These are phyloP conservation scores for Clepsis dumicolana DNA, from an alignment of 2,888 invertebrate genomes.

Conservation along the genomic window DNA sequence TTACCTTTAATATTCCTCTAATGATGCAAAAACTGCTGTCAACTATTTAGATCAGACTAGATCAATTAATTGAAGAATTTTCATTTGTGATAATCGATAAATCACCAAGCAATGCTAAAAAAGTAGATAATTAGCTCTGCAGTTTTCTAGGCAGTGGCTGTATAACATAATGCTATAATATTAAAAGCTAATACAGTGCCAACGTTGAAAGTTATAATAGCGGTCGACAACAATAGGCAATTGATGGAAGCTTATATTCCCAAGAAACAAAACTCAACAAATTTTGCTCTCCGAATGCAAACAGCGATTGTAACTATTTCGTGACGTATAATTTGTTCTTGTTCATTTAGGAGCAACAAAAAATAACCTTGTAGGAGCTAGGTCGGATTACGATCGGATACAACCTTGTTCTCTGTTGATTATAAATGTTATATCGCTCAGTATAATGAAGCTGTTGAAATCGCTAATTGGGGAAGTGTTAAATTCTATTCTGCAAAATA, in stretches of 20 bases:
- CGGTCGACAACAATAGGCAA: background rate
- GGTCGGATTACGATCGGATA: constrained; percentile 39
- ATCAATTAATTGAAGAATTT: no score
- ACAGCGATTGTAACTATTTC: constrained; percentile 34
- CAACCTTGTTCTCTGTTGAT: constrained; percentile 35
- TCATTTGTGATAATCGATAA: no score
- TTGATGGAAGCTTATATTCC: constrained; percentile 23
- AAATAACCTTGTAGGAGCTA: constrained; percentile 60
- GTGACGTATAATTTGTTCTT: constrained; percentile 49
- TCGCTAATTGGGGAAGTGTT: constrained; percentile 42
- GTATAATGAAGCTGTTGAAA: constrained; percentile 36
- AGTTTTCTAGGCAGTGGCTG: no score
- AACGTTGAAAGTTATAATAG: background rate
- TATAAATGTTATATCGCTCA: constrained; percentile 35
- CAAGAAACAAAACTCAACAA: constrained; percentile 22
- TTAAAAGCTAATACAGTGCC: no score
- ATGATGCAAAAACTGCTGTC: background rate
- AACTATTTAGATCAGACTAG: no score
- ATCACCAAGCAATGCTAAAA: no score
- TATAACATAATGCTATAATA: no score
- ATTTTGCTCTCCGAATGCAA: constrained; percentile 22
- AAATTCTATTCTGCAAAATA: constrained; percentile 16
- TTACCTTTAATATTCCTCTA: background rate
- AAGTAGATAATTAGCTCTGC: no score
- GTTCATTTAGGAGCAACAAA: constrained; percentile 59